Evolutionary conservation across 1,140 invertebrate species (phyloP).

Genomic region (Cydia fagiglandana): DNA sequence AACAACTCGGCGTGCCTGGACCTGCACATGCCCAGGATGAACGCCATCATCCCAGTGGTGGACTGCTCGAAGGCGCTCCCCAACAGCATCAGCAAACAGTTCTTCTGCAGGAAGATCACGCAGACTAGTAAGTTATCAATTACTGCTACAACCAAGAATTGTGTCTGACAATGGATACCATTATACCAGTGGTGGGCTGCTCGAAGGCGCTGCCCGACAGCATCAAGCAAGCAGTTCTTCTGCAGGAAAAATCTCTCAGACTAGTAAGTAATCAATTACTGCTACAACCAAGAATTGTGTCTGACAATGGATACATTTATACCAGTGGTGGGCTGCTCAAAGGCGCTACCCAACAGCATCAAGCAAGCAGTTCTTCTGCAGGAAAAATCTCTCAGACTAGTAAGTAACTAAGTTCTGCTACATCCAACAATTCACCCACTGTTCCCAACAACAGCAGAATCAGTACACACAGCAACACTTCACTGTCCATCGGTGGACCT

Average conservation of each 20-base stretch:
- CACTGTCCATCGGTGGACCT: too few relatives aligned
- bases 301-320: background rate
- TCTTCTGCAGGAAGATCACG: slow-evolving; percentile 57
- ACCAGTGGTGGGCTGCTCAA: slow-evolving; percentile 48
- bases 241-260: too few relatives aligned
- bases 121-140: slow-evolving; percentile 53
- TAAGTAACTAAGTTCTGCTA: slow-evolving; percentile 38
- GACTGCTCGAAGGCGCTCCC: slow-evolving; percentile 45
- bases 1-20: slow-evolving; percentile 63
- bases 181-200: too few relatives aligned
- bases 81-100: slow-evolving; percentile 42
- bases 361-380: slow-evolving; percentile 51
- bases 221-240: too few relatives aligned
- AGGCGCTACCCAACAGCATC: slow-evolving; percentile 36
- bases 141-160: too few relatives aligned
- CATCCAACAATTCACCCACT: too few relatives aligned
- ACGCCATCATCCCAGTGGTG: slow-evolving; percentile 46
- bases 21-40: slow-evolving; percentile 47
- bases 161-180: too few relatives aligned
- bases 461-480: background rate
- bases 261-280: too few relatives aligned
- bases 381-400: slow-evolving; percentile 57
- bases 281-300: too few relatives aligned
- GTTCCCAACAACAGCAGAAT: too few relatives aligned
- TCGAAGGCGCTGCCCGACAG: too few relatives aligned